Percentiles rank a stretch among this genome's conserved stretches.
Conservation (phyloP, 1,140 invertebrate genomes). For the Anthonomus grandis region DNA sequence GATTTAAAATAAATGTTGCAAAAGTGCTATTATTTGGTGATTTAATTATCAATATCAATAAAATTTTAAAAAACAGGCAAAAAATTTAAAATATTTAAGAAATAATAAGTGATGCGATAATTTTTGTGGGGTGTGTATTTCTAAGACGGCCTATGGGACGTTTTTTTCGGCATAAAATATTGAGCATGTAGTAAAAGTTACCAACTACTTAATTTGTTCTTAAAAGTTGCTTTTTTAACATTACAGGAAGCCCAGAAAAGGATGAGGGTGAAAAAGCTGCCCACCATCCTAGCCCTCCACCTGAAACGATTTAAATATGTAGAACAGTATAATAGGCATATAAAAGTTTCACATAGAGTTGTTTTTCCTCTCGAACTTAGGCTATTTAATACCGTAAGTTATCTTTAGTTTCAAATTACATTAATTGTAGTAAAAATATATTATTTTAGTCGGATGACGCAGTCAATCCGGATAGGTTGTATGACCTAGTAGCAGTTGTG, state of each 20-base stretch:
- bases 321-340: conserved; percentile 97
- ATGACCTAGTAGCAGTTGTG: conserved; percentile 97
- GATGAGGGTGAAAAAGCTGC: conserved; percentile 97
- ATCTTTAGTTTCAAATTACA: not conserved
- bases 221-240: conserved; percentile 3
- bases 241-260: conserved; percentile 97
- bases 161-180: too few species aligned
- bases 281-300: conserved; percentile 96
- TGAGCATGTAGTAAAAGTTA: too few species aligned
- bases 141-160: too few species aligned
- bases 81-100: too few species aligned
- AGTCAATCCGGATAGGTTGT: conserved; percentile 94
- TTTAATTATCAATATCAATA: too few species aligned
- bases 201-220: conserved; percentile 4
- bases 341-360: conserved; percentile 98
- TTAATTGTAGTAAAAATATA: conserved; percentile 19
- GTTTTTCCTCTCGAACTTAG: conserved; percentile 97
- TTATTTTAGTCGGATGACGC: conserved; percentile 89
- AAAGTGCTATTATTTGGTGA: too few species aligned
- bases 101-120: too few species aligned
- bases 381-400: conserved; percentile 93
- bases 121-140: too few species aligned
- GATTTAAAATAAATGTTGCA: too few species aligned
- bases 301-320: conserved; percentile 99
- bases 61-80: too few species aligned